Evolutionary conservation across 2,113 vertebrate genomes (phyloP).

Genomic region (Aptenodytes forsteri): DNA sequence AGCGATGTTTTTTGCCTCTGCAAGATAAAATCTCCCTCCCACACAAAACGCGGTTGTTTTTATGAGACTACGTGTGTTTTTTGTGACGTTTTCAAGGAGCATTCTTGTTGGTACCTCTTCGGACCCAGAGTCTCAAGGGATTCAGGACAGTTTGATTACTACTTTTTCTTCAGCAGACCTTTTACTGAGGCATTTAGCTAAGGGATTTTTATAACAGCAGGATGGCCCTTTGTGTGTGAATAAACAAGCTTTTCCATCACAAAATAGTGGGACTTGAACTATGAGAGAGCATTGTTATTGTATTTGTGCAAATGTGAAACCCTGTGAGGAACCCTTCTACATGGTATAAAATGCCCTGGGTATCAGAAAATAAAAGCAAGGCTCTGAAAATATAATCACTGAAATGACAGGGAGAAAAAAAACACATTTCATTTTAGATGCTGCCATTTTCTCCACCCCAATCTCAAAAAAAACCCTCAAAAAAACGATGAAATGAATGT

Average conservation of each 20-base stretch:
- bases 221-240: conserved; percentile 8
- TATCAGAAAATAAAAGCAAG: not conserved
- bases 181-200: conserved; percentile 17
- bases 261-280: not conserved
- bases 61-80: not conserved
- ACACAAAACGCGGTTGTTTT: not conserved
- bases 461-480: not conserved
- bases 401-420: not conserved
- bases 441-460: not conserved
- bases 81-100: not conserved
- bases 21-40: not conserved
- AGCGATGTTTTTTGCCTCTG: not conserved
- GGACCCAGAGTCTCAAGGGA: not conserved
- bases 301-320: conserved; percentile 23
- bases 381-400: not conserved
- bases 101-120: not conserved
- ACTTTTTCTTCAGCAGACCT: not conserved
- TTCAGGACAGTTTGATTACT: not conserved
- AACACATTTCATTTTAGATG: not conserved
- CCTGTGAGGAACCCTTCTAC: not conserved
- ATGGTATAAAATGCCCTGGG: not conserved
- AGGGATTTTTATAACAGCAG: conserved; percentile 24
- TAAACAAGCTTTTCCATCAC: conserved; percentile 15
- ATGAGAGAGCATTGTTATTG: not conserved
- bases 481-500: not conserved